Conservation (phyloP, 2,113 vertebrate genomes). For the Microtus montanus region DNA sequence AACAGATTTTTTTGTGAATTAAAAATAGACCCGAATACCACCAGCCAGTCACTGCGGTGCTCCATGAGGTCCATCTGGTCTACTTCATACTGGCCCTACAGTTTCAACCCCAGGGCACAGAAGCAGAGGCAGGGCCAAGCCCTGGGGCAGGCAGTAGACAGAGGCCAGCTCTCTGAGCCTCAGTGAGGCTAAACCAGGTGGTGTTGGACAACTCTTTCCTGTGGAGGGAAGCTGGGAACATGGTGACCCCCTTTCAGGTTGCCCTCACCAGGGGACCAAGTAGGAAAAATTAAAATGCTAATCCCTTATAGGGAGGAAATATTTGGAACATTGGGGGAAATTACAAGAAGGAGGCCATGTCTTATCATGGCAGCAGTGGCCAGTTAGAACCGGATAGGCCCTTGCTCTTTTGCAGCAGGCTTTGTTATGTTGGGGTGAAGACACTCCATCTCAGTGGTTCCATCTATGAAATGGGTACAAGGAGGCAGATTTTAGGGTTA, state of each 20-base stretch:
- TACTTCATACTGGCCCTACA: background rate
- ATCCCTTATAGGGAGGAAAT: background rate
- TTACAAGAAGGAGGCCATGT: background rate
- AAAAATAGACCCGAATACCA: conserved; percentile 70
- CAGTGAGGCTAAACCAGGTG: background rate
- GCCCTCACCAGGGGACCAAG: background rate
- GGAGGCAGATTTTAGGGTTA: background rate
- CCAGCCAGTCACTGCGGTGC: background rate
- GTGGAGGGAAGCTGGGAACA: accelerated
- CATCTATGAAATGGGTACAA: background rate
- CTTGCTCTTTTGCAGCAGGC: background rate
- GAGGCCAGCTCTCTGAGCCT: background rate
- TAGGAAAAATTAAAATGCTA: conserved; percentile 23
- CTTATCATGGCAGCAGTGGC: background rate
- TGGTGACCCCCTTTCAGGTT: background rate
- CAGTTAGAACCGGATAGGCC: background rate
- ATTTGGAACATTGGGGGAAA: background rate
- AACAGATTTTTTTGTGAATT: conserved; percentile 80
- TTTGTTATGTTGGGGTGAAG: background rate
- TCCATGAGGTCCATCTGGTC: background rate
- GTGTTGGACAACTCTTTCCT: background rate
- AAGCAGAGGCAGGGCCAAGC: background rate
- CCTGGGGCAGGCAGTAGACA: background rate
- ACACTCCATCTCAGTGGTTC: background rate
- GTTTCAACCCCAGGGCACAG: background rate